Base-by-base conservation (phyloP, 2,113 vertebrate genomes). In the Aleadryas rufinucha region DNA sequence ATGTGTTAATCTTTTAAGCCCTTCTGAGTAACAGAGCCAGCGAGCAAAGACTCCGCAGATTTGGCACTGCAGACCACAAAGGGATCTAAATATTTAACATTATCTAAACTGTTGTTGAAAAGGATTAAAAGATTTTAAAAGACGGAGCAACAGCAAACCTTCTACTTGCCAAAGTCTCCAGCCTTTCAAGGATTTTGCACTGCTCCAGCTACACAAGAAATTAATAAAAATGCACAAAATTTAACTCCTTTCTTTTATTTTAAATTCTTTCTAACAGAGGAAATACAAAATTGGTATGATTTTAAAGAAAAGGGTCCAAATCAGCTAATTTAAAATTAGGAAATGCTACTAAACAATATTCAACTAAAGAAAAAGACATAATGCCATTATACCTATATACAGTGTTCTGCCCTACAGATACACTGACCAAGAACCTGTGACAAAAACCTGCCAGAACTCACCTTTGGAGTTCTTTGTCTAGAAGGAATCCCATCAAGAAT, bases 401-500 rank as follows among this genome's bases (percentile, higher is more conserved):
- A 54, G 2, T 2, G 0, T 31, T 61, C 15, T 23, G 24, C 26
- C 20, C 54, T 72, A 61, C 0, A 60, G 28, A 75, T 3, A 41
- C 0, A 6, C 24, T 37, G 39, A 74, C 18, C 30, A 71, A 50
- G 22, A 44, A 30, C 16, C 37, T 15, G 44, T 37, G 49, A 83
- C n/a, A 56, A 54, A 78, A 9, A 1, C 28, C 33, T 78, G 44
- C 18, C 52, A 76, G 44, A 86, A 91, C 95, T 69, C 93, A 99
- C 99, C 98, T 99, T 99, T 68, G 99, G 99, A 65, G 99, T 99
- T 92, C 99, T 99, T 94, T 99, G 99, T 64, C 99, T 98, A 63
- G 99, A 99, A 78, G 99, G 99, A 92, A 99, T 99, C 72, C 99
- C 99, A 95, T 99, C 99, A 11, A 99, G 98, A 92, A 99, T 98